phyloP scores from a whole-genome alignment of 2,888 invertebrate genomes.

The Drosophila borealis region DNA sequence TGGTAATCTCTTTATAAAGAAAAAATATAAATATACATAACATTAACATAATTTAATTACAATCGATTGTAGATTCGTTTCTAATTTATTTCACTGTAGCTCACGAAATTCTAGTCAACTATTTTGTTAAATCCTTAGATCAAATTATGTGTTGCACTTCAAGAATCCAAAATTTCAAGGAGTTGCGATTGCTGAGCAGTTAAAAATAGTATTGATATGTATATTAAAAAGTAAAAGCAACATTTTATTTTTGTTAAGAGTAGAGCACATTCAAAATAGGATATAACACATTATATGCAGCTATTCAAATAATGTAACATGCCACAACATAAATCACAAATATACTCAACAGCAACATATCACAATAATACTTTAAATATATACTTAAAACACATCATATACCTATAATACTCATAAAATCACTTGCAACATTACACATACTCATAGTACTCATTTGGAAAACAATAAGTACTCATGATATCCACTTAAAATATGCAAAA shows the following conservation, averaged over 20 bases:
- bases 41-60: conserved; percentile 21
- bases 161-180: conserved; percentile 22
- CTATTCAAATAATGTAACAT: conserved; percentile 16
- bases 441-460: neutral
- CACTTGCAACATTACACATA: conserved; percentile 25
- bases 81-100: conserved; percentile 16
- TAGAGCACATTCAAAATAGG: conserved; percentile 21
- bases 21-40: conserved; percentile 13
- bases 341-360: neutral
- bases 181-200: conserved; percentile 10
- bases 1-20: conserved; percentile 27
- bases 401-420: conserved; percentile 2
- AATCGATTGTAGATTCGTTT: conserved; percentile 13
- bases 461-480: conserved; percentile 5
- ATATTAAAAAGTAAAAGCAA: conserved; percentile 2
- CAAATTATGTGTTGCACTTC: conserved; percentile 47
- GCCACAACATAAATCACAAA: conserved; percentile 1
- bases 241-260: conserved; percentile 29
- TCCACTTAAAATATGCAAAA: neutral
- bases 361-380: neutral
- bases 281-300: conserved; percentile 29
- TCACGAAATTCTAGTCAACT: conserved; percentile 10
- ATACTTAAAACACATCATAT: no score
- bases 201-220: neutral
- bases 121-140: conserved; percentile 11